phyloP scores from a whole-genome alignment of 1,140 invertebrate species.

The Brachionus rubens region DNA sequence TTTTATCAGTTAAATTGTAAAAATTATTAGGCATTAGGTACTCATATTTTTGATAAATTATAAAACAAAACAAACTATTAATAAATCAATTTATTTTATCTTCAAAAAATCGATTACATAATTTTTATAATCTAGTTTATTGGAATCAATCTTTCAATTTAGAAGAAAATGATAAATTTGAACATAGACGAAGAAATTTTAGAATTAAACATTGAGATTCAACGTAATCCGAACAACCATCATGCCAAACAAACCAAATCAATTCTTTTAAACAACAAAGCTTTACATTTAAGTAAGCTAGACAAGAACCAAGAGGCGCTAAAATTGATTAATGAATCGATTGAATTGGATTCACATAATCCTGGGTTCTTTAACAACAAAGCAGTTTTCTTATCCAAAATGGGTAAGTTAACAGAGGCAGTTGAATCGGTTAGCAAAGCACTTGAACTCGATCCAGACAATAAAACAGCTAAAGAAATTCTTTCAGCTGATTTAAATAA shows the following conservation, averaged over 20 bases:
- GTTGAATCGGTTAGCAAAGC: conserved; percentile 7
- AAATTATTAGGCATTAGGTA: too few species aligned
- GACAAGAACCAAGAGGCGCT: background rate
- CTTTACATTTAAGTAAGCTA: background rate
- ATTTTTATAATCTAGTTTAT: too few species aligned
- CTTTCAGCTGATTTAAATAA: conserved; percentile 3
- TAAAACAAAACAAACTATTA: too few species aligned
- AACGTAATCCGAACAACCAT: background rate
- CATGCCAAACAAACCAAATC: conserved; percentile 1
- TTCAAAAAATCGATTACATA: too few species aligned
- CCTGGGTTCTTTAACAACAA: background rate
- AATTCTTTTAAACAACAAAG: conserved; percentile 2
- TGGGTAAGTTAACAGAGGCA: conserved; percentile 11
- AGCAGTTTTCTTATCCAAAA: conserved; percentile 4
- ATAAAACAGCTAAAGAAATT: background rate
- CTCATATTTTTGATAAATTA: too few species aligned
- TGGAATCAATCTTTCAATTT: too few species aligned
- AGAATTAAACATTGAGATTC: background rate
- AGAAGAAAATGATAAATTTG: too few species aligned
- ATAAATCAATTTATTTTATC: too few species aligned
- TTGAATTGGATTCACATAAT: background rate
- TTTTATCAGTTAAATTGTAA: too few species aligned
- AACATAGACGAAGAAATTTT: conserved; percentile 9
- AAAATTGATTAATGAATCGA: background rate
- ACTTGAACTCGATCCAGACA: background rate